These are phyloP conservation scores for Tretioscincus oriximinensis DNA, from an alignment of 2,113 vertebrate genomes.

Conservation along the genomic window DNA sequence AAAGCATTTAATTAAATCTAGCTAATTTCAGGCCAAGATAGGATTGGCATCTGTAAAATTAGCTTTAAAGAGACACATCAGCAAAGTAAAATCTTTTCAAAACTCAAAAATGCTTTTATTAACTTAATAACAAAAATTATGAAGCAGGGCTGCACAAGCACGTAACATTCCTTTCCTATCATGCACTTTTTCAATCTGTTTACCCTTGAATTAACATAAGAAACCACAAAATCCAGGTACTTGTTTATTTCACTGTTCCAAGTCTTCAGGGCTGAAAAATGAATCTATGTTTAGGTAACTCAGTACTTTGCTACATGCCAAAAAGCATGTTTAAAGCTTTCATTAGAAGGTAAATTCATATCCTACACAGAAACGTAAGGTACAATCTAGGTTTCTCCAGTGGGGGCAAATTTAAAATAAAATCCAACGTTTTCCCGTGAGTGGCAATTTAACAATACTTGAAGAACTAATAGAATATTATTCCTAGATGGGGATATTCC, in stretches of 20 bases:
- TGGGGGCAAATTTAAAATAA: no score
- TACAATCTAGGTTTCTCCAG: neutral
- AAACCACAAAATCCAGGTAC: conserved; percentile 36
- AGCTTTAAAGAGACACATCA: neutral
- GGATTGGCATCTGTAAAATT: neutral
- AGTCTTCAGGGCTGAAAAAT: conserved; percentile 35
- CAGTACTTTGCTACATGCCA: conserved; percentile 24
- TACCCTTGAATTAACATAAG: conserved; percentile 33
- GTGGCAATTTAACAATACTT: neutral
- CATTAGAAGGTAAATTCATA: neutral
- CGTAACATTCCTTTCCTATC: conserved; percentile 14
- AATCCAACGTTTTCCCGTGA: neutral
- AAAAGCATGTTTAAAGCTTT: conserved; percentile 1
- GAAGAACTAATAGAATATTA: conserved; percentile 5
- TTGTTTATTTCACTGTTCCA: conserved; percentile 9
- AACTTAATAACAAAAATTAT: neutral
- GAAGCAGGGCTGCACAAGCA: conserved; percentile 3
- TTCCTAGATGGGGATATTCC: neutral
- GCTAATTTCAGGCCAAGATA: neutral
- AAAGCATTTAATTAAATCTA: conserved; percentile 7
- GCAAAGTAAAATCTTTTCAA: neutral
- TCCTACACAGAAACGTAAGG: neutral
- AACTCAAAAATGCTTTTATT: neutral
- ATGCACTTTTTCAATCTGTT: conserved; percentile 16
- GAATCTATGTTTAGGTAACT: conserved; percentile 15